Evolutionary conservation across 2,797 vertebrate species (phyloP).

Genomic region (Synaphobranchus kaupii): DNA sequence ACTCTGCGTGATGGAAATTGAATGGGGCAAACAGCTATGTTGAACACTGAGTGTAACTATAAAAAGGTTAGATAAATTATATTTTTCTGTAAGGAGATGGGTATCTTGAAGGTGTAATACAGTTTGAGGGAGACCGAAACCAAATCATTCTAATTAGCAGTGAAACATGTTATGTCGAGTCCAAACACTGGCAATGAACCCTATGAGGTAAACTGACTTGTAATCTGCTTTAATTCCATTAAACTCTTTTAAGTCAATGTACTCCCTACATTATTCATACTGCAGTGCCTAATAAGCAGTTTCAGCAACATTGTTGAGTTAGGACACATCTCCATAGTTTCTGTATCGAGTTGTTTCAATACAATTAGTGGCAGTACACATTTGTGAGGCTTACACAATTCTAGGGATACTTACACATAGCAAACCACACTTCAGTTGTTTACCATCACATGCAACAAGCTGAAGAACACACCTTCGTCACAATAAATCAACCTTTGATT

Average conservation of each 20-base stretch:
- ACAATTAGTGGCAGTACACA: neutral
- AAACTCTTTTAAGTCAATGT: neutral
- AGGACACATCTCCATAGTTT: neutral
- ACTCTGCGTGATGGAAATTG: conserved; percentile 27
- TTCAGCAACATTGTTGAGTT: neutral
- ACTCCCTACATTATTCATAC: neutral
- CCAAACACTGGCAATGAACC: neutral
- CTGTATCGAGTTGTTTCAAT: neutral
- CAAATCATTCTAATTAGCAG: neutral
- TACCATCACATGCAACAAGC: neutral
- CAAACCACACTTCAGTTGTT: neutral
- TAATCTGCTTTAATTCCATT: neutral
- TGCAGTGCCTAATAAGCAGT: neutral
- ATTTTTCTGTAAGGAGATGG: neutral
- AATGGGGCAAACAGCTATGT: conserved; percentile 28
- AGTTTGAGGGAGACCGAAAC: neutral
- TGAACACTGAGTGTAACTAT: neutral
- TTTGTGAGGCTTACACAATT: neutral
- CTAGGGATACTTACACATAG: neutral
- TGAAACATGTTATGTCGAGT: neutral
- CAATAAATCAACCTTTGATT: neutral
- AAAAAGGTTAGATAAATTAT: neutral
- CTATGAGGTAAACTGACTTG: neutral
- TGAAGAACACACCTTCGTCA: neutral
- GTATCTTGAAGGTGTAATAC: conserved; percentile 24